Evolutionary conservation across 2,113 vertebrate genomes (phyloP).

Genomic region (Atractosteus spatula): DNA sequence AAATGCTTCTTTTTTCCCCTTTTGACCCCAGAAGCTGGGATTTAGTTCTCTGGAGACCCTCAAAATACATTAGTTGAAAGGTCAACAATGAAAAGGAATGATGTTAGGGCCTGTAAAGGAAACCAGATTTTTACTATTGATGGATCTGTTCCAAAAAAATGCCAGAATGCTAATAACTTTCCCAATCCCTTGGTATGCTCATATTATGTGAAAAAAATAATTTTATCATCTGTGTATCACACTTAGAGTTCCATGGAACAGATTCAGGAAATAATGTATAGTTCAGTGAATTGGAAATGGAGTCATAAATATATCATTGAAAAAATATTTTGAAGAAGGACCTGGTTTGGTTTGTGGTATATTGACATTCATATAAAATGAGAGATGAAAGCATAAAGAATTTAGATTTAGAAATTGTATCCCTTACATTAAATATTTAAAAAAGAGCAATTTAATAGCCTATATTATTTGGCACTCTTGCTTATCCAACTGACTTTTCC

Average conservation of each 20-base stretch:
- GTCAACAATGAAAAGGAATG: constrained; percentile 5
- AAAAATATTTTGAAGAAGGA: too few species aligned
- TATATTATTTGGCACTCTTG: too few species aligned
- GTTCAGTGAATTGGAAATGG: not conserved
- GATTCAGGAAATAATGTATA: not conserved
- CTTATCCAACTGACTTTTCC: too few species aligned
- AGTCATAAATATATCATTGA: not conserved
- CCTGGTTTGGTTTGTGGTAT: too few species aligned
- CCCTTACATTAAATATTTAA: too few species aligned
- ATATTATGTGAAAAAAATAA: not conserved
- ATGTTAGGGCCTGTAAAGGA: not conserved
- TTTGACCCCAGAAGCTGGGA: constrained; percentile 2
- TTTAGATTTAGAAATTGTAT: too few species aligned
- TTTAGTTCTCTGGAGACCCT: not conserved
- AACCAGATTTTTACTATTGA: not conserved
- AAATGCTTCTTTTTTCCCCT: not conserved
- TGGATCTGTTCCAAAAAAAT: constrained; percentile 4
- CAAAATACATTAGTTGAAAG: not conserved
- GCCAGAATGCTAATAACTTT: not conserved
- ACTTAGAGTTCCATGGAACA: not conserved
- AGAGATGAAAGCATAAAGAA: too few species aligned
- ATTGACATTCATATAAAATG: too few species aligned
- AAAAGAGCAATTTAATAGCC: too few species aligned
- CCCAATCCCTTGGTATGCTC: not conserved
- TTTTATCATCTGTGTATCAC: not conserved